phyloP scores from a whole-genome alignment of 2,797 vertebrate species.

The Sebastiscus tertius region DNA sequence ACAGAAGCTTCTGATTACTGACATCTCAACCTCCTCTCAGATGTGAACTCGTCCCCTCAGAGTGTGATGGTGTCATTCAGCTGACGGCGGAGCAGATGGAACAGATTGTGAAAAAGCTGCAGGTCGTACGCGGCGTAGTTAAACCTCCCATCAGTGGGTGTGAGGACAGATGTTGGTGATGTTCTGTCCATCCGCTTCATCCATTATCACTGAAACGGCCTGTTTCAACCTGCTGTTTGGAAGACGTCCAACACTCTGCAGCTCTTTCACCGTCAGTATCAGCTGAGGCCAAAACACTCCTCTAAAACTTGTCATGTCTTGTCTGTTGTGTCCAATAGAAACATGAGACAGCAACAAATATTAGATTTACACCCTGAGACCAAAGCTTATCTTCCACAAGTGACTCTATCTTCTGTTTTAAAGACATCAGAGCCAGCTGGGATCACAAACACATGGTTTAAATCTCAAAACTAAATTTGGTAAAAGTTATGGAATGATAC shows the following conservation, averaged over 20 bases:
- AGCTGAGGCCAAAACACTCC: background rate
- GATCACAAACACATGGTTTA: background rate
- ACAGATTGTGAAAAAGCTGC: background rate
- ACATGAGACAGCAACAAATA: background rate
- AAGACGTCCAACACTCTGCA: background rate
- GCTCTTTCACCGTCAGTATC: background rate
- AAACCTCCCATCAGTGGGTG: background rate
- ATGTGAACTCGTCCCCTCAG: background rate
- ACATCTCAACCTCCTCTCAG: background rate
- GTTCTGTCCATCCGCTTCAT: background rate
- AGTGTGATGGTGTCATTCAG: background rate
- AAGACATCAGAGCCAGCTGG: no score
- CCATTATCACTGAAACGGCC: background rate
- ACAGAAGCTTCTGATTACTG: background rate
- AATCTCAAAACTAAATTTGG: fast-evolving
- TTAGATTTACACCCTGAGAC: background rate
- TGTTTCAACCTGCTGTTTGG: background rate
- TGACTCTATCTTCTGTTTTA: background rate
- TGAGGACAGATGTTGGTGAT: background rate
- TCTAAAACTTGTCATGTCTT: background rate
- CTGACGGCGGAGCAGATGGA: background rate
- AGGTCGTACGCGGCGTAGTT: background rate
- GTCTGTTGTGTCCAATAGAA: background rate
- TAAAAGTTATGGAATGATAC: background rate
- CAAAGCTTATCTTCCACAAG: background rate